Evolutionary conservation across 1,140 invertebrate species (phyloP).

Genomic region (Orius insidiosus): DNA sequence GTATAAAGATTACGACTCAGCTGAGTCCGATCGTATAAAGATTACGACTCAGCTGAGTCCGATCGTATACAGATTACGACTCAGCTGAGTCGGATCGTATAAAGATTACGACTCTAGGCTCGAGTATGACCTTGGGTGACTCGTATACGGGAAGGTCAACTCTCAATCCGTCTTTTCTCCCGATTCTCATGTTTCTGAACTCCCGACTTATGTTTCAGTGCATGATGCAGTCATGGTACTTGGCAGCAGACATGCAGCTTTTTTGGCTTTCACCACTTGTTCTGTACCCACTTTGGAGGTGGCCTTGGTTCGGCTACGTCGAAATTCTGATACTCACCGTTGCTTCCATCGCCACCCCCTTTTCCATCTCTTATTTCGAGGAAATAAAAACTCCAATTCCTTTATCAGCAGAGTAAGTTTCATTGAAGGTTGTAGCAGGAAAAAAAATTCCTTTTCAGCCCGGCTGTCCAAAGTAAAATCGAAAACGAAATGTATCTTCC

Average conservation of each 20-base stretch:
- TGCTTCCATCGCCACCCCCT: conserved; percentile 12
- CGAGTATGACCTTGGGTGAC: too few relatives aligned
- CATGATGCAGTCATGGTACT: conserved; percentile 35
- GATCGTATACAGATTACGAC: too few relatives aligned
- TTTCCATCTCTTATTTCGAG: conserved; percentile 11
- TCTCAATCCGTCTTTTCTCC: too few relatives aligned
- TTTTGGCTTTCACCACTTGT: conserved; percentile 30
- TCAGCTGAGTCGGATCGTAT: too few relatives aligned
- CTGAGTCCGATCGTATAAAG: too few relatives aligned
- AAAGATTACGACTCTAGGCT: too few relatives aligned
- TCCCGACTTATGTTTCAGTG: conserved; percentile 27
- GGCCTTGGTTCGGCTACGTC: conserved; percentile 20
- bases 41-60: too few relatives aligned
- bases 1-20: too few relatives aligned
- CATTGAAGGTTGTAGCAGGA: neutral
- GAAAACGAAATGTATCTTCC: conserved; percentile 17
- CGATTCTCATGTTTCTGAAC: too few relatives aligned
- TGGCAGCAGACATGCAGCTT: conserved; percentile 35
- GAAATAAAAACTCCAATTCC: conserved; percentile 17
- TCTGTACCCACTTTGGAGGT: conserved; percentile 28
- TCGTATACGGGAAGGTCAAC: too few relatives aligned
- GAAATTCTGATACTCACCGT: conserved; percentile 8
- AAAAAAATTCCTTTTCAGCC: conserved; percentile 12
- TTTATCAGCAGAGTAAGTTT: conserved; percentile 16
- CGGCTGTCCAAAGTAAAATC: conserved; percentile 6